phyloP scores from a whole-genome alignment of 2,797 vertebrate genomes.

The Oryzias sinensis region DNA sequence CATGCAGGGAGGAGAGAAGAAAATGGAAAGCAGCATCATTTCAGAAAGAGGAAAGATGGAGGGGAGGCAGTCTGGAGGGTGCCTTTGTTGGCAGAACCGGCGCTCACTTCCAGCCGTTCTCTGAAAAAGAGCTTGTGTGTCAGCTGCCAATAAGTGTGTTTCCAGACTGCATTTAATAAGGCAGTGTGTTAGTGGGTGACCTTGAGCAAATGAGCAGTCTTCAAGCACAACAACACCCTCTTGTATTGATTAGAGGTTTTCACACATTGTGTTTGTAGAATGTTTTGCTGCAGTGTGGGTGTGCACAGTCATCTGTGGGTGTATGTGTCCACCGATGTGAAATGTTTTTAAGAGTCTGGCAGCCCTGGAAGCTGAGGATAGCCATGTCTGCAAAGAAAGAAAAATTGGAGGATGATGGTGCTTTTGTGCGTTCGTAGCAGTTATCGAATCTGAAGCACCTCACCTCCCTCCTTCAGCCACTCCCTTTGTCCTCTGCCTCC shows the following conservation, averaged over 20 bases:
- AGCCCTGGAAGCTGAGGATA: slow-evolving; percentile 19
- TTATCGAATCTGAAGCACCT: slow-evolving; percentile 2
- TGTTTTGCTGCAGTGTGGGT: slow-evolving; percentile 8
- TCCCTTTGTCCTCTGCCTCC: slow-evolving; percentile 35
- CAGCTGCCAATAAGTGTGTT: slow-evolving; percentile 10
- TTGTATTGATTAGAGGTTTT: slow-evolving; percentile 48
- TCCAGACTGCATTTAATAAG: slow-evolving; percentile 50
- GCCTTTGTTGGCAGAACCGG: slow-evolving; percentile 51
- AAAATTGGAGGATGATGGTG: background rate
- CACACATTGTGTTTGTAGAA: slow-evolving; percentile 10
- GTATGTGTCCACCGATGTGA: background rate
- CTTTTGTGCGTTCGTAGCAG: slow-evolving; percentile 1
- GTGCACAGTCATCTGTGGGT: background rate
- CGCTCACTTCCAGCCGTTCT: slow-evolving; percentile 48
- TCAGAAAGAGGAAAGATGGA: slow-evolving; percentile 6
- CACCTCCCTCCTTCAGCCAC: background rate
- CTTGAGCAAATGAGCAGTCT: slow-evolving; percentile 51
- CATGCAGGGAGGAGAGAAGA: slow-evolving; percentile 15
- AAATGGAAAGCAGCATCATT: background rate
- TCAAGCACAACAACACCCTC: slow-evolving; percentile 14
- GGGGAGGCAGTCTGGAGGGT: slow-evolving; percentile 9
- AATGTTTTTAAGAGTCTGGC: background rate
- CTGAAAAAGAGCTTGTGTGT: slow-evolving; percentile 24
- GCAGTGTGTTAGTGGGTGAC: slow-evolving; percentile 67
- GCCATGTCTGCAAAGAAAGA: background rate